phyloP scores from a whole-genome alignment of 2,888 invertebrate species.

The Parnassius mnemosyne region DNA sequence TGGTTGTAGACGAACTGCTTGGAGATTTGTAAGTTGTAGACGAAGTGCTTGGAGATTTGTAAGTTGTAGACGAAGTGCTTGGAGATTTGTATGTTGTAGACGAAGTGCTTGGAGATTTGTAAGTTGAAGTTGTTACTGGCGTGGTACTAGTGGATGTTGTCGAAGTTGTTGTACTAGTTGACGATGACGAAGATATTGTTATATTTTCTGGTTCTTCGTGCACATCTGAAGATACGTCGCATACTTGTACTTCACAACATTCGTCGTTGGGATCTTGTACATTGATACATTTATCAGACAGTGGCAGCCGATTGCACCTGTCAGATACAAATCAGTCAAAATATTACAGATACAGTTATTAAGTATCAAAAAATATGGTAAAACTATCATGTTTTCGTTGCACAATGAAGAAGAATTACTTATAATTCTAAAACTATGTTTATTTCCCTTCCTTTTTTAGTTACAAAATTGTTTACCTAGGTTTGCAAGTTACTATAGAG shows the following conservation, averaged over 20 bases:
- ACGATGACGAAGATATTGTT: conserved; percentile 45
- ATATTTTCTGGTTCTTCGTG: conserved; percentile 81
- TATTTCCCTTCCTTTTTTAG: too few species aligned
- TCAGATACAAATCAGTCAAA: conserved; percentile 16
- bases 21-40: too few species aligned
- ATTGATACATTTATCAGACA: conserved; percentile 88
- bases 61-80: conserved; percentile 4
- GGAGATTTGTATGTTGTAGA: conserved; percentile 16
- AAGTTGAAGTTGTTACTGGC: conserved; percentile 19
- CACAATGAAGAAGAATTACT: too few species aligned
- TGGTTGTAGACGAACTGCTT: background rate
- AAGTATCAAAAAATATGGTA: background rate
- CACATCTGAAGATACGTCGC: conserved; percentile 90
- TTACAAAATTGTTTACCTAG: conserved; percentile 68
- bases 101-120: conserved; percentile 18
- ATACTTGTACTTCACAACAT: conserved; percentile 92
- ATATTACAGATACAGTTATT: background rate
- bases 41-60: too few species aligned
- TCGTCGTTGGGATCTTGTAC: conserved; percentile 90
- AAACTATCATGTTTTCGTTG: too few species aligned
- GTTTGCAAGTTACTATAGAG: conserved; percentile 86
- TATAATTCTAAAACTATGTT: too few species aligned
- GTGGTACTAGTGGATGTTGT: conserved; percentile 1
- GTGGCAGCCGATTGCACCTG: conserved; percentile 82
- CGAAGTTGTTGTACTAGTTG: background rate